Conservation (phyloP, 2,113 vertebrate species). For the Oncorhynchus tshawytscha region DNA sequence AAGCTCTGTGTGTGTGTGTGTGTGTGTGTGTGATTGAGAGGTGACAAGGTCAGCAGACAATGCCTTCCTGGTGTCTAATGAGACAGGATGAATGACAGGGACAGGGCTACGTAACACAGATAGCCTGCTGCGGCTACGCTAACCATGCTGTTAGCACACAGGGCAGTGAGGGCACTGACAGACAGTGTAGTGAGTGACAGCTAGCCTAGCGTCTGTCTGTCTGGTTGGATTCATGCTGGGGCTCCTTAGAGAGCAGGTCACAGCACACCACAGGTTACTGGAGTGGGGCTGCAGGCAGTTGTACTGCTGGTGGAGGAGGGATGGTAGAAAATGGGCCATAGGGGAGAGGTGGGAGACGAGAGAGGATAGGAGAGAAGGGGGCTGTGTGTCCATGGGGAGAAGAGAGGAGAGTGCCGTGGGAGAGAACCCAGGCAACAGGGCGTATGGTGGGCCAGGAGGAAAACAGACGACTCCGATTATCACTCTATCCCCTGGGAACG, state of each 20-base stretch:
- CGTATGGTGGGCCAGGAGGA: constrained; percentile 64
- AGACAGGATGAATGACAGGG: not conserved
- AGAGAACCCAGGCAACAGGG: constrained; percentile 41
- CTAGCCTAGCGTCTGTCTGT: constrained; percentile 11
- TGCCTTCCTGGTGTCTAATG: not conserved
- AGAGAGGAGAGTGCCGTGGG: constrained; percentile 11
- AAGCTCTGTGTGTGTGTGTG: not conserved
- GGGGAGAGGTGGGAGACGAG: not conserved
- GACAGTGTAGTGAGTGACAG: not conserved
- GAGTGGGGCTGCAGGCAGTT: constrained; percentile 46
- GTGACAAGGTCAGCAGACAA: not conserved
- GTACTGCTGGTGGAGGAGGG: constrained; percentile 21
- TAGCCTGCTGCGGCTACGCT: not conserved
- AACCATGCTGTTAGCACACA: not conserved
- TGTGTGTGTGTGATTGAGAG: constrained; percentile 3
- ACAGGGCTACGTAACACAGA: not conserved
- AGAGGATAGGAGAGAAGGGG: constrained; percentile 33
- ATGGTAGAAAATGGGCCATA: not conserved
- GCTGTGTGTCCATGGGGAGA: constrained; percentile 10
- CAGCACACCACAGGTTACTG: constrained; percentile 38
- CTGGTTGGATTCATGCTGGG: constrained; percentile 48
- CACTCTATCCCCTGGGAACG: constrained; percentile 58
- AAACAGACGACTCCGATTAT: constrained; percentile 69
- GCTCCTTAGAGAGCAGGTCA: constrained; percentile 52
- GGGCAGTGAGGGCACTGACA: not conserved